Base-by-base conservation (phyloP, 2,888 invertebrate species). In the Diaprepes abbreviatus region DNA sequence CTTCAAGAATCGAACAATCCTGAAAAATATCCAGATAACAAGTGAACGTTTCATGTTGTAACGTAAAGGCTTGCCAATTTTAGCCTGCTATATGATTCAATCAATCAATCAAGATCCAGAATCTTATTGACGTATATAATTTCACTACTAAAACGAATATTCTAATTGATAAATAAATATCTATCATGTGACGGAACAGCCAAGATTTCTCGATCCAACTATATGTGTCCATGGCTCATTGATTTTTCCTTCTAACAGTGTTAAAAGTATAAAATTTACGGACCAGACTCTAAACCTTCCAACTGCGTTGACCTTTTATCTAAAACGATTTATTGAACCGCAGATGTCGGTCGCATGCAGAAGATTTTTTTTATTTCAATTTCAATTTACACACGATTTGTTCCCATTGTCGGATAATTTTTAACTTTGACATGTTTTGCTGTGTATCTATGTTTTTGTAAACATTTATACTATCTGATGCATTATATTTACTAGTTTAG, bases 371-470 rank as follows among this genome's bases (percentile, higher is more conserved):
- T 38, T 38, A 16, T 38, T 38, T 38, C 38, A 38, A 38, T 38
- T 38, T 38, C 14, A 38, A 38, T 38, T 38, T 38, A 38, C 38
- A 38, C 16, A 38, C 38, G 16, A 38, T 38, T 38, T 38, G 38
- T 38, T 38, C 17, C 16, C 38, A 9, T 14, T 12, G 16, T 14
- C 6, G 5, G 6, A 7, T 6, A 38, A 38, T 16, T 67, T 67
- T 67, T 67, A 67, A 67, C 67, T 67, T 62, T 67, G 67, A 67
- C 67, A 62, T 67, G 66, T 66, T 66, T 54, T 60, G 40, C 10
- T 59, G 67, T 66, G 55, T 28, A 38, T 67, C 54, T 60, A 67
- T 58, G 59, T 66, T 66, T 66, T 54, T 60, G 66, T n/a, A n/a
- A 50, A 9, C 58, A 48, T 66, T 57, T 52, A 40, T 28, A 38